Conservation (phyloP, 2,888 invertebrate species). For the Eupithecia tripunctaria region DNA sequence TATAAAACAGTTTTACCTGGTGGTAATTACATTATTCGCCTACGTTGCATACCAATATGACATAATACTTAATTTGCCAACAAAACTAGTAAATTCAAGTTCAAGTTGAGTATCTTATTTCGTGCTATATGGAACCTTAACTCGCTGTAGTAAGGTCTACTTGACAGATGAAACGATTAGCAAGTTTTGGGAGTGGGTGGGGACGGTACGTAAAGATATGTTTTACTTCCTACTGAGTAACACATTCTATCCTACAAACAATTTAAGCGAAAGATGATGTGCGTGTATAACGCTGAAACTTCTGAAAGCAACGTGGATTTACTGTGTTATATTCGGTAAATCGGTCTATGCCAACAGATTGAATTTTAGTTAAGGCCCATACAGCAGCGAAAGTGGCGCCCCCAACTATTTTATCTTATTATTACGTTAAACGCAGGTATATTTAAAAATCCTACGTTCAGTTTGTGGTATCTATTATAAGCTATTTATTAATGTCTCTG, state of each 20-base stretch:
- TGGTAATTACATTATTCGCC: constrained; percentile 29
- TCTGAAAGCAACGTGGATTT: background rate
- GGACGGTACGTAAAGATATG: background rate
- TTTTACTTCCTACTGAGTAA: background rate
- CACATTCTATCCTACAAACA: background rate
- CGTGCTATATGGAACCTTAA: constrained; percentile 32
- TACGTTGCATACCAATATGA: constrained; percentile 38
- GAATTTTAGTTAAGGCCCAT: too few relatives aligned
- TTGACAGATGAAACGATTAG: background rate
- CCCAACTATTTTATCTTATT: too few relatives aligned
- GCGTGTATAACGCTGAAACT: background rate
- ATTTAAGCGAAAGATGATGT: background rate
- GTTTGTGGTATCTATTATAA: too few relatives aligned
- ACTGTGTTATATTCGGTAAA: too few relatives aligned
- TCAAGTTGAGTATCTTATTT: constrained; percentile 50
- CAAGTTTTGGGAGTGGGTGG: background rate
- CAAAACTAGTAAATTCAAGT: constrained; percentile 47
- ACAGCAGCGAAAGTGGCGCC: too few relatives aligned
- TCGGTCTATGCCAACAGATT: too few relatives aligned
- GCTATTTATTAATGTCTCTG: too few relatives aligned
- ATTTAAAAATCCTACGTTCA: too few relatives aligned
- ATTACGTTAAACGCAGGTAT: too few relatives aligned
- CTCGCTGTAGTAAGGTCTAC: constrained; percentile 9
- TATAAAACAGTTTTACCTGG: background rate
- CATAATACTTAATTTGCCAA: constrained; percentile 46